phyloP scores from a whole-genome alignment of 2,113 vertebrate genomes.

The Proteles cristata region DNA sequence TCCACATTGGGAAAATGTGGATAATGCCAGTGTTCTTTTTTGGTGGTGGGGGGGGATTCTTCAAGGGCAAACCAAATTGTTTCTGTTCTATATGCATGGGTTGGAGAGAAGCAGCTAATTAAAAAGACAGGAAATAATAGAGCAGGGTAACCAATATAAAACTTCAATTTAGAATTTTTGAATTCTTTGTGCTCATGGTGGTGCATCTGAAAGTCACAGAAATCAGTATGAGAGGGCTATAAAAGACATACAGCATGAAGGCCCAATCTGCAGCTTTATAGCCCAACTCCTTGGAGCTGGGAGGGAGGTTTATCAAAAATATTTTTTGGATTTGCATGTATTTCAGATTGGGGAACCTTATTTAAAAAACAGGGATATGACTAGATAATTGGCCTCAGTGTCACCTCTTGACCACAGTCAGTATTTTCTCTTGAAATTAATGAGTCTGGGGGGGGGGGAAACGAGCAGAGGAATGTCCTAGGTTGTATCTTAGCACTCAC shows the following conservation, averaged over 20 bases:
- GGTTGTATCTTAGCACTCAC: neutral
- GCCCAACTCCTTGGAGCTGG: neutral
- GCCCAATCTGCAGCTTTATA: neutral
- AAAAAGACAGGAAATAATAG: slow-evolving; percentile 31
- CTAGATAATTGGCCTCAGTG: neutral
- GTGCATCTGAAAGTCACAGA: slow-evolving; percentile 59
- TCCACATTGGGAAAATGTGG: slow-evolving; percentile 40
- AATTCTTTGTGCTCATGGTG: slow-evolving; percentile 44
- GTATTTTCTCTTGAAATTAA: slow-evolving; percentile 42
- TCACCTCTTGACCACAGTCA: neutral
- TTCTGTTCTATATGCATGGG: slow-evolving; percentile 68
- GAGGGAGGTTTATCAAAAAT: neutral
- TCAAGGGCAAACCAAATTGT: slow-evolving; percentile 67
- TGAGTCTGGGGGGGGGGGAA: neutral
- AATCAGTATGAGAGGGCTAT: slow-evolving; percentile 37
- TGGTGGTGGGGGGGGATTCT: slow-evolving; percentile 13
- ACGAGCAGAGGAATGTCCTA: neutral
- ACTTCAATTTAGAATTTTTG: slow-evolving; percentile 65
- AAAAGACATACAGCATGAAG: neutral
- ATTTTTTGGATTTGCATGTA: slow-evolving; percentile 40
- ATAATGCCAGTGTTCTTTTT: slow-evolving; percentile 62
- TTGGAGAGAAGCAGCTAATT: slow-evolving; percentile 74
- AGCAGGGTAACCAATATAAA: slow-evolving; percentile 43
- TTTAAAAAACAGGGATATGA: neutral
- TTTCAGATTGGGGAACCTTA: neutral